Evolutionary conservation across 2,113 vertebrate genomes (phyloP).

Genomic region (Oreochromis spilurus): DNA sequence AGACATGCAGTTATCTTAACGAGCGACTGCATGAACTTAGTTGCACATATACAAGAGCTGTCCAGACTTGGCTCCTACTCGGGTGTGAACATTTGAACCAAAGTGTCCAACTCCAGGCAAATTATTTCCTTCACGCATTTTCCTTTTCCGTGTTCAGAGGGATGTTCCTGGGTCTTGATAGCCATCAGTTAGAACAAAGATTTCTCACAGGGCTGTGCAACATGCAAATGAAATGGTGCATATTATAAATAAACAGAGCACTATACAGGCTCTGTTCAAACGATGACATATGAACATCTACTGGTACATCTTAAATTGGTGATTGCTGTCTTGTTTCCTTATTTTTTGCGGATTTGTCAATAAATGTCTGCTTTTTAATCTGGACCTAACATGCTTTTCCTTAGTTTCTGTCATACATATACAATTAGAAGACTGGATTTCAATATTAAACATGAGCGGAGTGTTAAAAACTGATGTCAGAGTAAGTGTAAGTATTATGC

Average conservation of each 20-base stretch:
- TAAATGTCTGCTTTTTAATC: rapidly evolving
- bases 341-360: background rate
- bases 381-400: background rate
- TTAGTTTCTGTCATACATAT: background rate
- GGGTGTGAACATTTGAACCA: background rate
- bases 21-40: background rate
- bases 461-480: background rate
- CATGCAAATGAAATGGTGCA: conserved; percentile 23
- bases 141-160: background rate
- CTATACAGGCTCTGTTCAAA: background rate
- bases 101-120: conserved; percentile 15
- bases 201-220: background rate
- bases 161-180: background rate
- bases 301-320: background rate
- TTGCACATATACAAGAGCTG: background rate
- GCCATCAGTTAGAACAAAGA: background rate
- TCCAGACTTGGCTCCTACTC: background rate
- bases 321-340: rapidly evolving
- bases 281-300: background rate
- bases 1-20: background rate
- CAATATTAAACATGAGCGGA: background rate
- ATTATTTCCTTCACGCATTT: background rate
- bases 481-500: background rate
- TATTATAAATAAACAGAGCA: background rate
- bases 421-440: background rate